A percentile compares a stretch with the other conserved stretches of the same genome.
Evolutionary conservation across 2,113 vertebrate species (phyloP).

Genomic region (Hemiscyllium ocellatum): DNA sequence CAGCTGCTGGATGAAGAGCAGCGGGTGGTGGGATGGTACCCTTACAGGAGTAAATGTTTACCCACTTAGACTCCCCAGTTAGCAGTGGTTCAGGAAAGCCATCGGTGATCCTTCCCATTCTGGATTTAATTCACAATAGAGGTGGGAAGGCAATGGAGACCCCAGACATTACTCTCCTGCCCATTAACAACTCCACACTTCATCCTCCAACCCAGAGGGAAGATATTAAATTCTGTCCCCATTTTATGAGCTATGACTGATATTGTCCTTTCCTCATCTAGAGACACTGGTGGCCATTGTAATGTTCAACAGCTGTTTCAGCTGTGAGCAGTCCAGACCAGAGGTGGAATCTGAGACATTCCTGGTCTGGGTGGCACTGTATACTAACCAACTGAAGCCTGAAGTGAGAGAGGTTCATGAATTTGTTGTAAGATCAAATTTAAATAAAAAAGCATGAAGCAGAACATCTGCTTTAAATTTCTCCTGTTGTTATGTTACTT

Average conservation of each 20-base stretch:
- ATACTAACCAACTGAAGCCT: neutral
- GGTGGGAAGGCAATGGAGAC: too few species aligned
- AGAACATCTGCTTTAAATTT: conserved; percentile 27
- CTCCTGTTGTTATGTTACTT: neutral
- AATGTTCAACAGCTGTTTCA: neutral
- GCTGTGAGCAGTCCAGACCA: neutral
- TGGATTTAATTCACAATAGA: too few species aligned
- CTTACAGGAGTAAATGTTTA: too few species aligned
- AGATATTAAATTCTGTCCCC: too few species aligned
- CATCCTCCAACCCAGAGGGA: too few species aligned
- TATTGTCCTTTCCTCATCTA: neutral
- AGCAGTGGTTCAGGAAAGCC: too few species aligned
- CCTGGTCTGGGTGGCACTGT: neutral
- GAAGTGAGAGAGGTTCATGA: neutral
- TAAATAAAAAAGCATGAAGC: neutral
- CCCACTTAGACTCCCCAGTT: too few species aligned
- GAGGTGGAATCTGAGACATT: neutral
- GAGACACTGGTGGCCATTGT: neutral
- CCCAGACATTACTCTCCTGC: too few species aligned
- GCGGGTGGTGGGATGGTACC: too few species aligned
- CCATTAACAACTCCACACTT: too few species aligned
- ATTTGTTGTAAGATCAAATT: neutral
- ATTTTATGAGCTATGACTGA: neutral
- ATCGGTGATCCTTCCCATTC: too few species aligned
- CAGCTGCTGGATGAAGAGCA: too few species aligned